A percentile compares a stretch with the other conserved stretches of the same genome.
Evolutionary conservation across 2,888 invertebrate genomes (phyloP).

Genomic region (Adineta ricciae): DNA sequence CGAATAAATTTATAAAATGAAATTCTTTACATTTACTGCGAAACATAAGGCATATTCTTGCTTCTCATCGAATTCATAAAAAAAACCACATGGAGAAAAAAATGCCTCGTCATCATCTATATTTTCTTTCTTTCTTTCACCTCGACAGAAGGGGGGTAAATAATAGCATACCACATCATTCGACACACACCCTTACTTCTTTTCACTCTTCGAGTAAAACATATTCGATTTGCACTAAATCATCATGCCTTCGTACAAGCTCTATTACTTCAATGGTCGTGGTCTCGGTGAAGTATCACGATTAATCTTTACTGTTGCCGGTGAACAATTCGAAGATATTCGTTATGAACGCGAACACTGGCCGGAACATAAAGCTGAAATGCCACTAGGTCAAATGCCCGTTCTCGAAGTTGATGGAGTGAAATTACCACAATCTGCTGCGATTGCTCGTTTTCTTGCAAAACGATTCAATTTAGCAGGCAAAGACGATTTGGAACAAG

Average conservation of each 20-base stretch:
- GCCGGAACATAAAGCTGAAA: constrained; percentile 37
- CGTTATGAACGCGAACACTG: constrained; percentile 52
- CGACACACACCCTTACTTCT: too few relatives aligned
- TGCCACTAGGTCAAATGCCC: constrained; percentile 30
- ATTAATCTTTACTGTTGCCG: constrained; percentile 56
- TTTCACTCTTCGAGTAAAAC: too few relatives aligned
- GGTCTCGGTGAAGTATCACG: constrained; percentile 57
- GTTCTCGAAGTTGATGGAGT: constrained; percentile 20
- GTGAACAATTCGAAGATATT: constrained; percentile 55
- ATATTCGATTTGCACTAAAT: neutral
- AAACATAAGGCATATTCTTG: too few relatives aligned
- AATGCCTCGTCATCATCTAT: too few relatives aligned
- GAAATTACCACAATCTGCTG: constrained; percentile 22
- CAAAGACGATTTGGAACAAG: constrained; percentile 36
- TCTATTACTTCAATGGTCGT: constrained; percentile 57
- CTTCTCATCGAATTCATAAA: too few relatives aligned
- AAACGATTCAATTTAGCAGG: constrained; percentile 36
- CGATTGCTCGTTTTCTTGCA: constrained; percentile 29
- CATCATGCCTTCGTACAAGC: constrained; percentile 50
- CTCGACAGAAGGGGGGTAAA: too few relatives aligned
- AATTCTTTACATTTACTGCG: too few relatives aligned
- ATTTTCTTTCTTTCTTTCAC: too few relatives aligned
- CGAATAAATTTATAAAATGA: too few relatives aligned
- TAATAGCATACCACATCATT: too few relatives aligned
- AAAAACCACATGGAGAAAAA: too few relatives aligned